A percentile compares a stretch with the other conserved stretches of the same genome.
These are phyloP conservation scores for Pangasius macronema DNA, from an alignment of 2,797 vertebrate genomes.

Conservation along the genomic window DNA sequence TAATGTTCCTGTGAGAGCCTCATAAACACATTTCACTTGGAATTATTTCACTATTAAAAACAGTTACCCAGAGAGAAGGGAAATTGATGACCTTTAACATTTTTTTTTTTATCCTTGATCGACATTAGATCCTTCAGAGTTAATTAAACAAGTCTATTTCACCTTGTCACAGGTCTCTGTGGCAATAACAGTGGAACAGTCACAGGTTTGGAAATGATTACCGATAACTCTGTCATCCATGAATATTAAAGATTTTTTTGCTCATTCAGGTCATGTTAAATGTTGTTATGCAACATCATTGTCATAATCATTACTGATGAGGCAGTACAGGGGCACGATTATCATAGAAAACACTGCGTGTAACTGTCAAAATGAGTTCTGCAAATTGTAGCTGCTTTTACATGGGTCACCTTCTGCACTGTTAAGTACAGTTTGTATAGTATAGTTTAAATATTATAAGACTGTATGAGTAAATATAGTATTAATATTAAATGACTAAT, in stretches of 20 bases:
- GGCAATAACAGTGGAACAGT: constrained; percentile 42
- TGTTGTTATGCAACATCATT: not conserved
- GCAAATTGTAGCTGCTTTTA: not conserved
- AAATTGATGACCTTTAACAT: constrained; percentile 47
- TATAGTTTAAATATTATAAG: not conserved
- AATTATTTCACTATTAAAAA: constrained; percentile 34
- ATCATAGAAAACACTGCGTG: not conserved
- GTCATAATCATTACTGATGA: not conserved
- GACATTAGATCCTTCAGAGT: constrained; percentile 47
- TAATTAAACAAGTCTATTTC: constrained; percentile 54
- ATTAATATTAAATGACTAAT: not conserved
- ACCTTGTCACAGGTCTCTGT: constrained; percentile 43
- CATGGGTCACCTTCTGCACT: not conserved
- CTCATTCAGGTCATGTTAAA: constrained; percentile 8
- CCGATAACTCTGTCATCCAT: not conserved
- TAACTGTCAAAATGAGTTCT: not conserved
- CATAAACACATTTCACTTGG: constrained; percentile 39
- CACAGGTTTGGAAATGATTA: constrained; percentile 21
- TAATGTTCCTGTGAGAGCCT: constrained; percentile 8
- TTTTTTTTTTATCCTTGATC: constrained; percentile 45
- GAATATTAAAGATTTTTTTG: not conserved
- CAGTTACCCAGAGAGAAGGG: constrained; percentile 34
- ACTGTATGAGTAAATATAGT: not conserved
- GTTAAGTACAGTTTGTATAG: not conserved
- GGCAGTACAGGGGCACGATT: not conserved